Evolutionary conservation across 2,113 vertebrate species (phyloP).

Genomic region (Perccottus glenii): DNA sequence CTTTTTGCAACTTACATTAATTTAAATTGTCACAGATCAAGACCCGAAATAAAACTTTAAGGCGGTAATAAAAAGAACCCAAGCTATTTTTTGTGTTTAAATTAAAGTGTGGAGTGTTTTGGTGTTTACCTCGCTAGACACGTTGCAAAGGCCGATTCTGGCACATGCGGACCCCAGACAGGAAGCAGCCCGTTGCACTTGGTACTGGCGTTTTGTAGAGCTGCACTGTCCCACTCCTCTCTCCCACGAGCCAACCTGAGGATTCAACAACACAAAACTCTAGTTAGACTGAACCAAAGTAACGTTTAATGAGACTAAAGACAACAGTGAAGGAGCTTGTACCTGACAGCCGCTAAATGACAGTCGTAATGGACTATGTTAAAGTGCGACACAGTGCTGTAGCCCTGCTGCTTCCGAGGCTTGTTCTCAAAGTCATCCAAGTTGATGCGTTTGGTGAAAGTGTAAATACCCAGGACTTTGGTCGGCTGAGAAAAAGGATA

Average conservation of each 20-base stretch:
- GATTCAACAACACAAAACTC: not conserved
- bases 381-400: constrained; percentile 99
- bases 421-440: constrained; percentile 97
- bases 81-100: too few relatives aligned
- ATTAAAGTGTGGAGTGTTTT: too few relatives aligned
- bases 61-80: too few relatives aligned
- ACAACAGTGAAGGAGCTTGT: constrained; percentile 8
- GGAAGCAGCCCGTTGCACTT: constrained; percentile 98
- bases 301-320: not conserved
- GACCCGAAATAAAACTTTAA: too few relatives aligned
- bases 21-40: too few relatives aligned
- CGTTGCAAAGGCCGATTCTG: constrained; percentile 98
- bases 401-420: constrained; percentile 96
- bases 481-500: constrained; percentile 82
- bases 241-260: constrained; percentile 91
- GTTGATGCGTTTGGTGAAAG: constrained; percentile 95
- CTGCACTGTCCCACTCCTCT: constrained; percentile 98
- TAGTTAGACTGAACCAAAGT: not conserved
- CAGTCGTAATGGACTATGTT: constrained; percentile 99
- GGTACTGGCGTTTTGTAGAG: constrained; percentile 98
- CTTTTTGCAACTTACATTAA: too few relatives aligned
- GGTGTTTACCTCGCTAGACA: constrained; percentile 90
- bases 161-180: constrained; percentile 97
- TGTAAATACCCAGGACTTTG: constrained; percentile 97
- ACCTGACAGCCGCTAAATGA: constrained; percentile 97